Base-by-base conservation (phyloP, 2,888 invertebrate genomes). In the Drosophila mimetica region DNA sequence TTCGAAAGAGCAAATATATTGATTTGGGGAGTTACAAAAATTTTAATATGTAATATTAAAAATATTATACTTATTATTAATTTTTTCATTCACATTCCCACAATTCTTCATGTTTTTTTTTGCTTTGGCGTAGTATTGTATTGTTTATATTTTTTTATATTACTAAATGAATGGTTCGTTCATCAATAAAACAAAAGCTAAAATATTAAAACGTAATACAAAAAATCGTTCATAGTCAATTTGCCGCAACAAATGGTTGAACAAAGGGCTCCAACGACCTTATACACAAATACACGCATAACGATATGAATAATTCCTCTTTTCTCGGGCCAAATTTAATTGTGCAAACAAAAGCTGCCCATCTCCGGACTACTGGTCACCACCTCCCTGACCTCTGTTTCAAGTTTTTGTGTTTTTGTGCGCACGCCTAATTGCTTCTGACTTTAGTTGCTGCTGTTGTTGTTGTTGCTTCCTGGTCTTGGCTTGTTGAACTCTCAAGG, bases 391-490 rank as follows among this genome's bases (percentile, higher is more conserved):
- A 47, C 46, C 66, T 37, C 41, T 22, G 57, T 11, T 16, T 37
- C 34, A 55, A 47, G 67, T 63, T 48, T 64, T 51, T 72, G 65
- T 47, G 64, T 54, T 74, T 34, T 7, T 34, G n/a, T 34, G 51
- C 77, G 63, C 65, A 79, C 71, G 71, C 75, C 76, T 82, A 82
- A 87, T 82, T 87, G 86, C 88, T 86, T 87, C 79, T 60, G 73
- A 69, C 67, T 75, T 77, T 69, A 67, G 46, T 63, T 63, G 63
- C 16, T 25, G 57, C n/a, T 65, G 48, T 44, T 72, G 46, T 39
- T 46, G 50, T 47, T 72, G 46, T 36, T 46, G 50, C 46, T 78
- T 65, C 48, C 60, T 63, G 41, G 50, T 59, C 52, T 55, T 55
- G 42, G 37, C 52, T 60, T 82, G 60, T 86, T 86, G 84, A 86